A percentile compares a stretch with the other conserved stretches of the same genome.
phyloP scores from a whole-genome alignment of 2,888 invertebrate species.

The Cosmopolites sordidus region DNA sequence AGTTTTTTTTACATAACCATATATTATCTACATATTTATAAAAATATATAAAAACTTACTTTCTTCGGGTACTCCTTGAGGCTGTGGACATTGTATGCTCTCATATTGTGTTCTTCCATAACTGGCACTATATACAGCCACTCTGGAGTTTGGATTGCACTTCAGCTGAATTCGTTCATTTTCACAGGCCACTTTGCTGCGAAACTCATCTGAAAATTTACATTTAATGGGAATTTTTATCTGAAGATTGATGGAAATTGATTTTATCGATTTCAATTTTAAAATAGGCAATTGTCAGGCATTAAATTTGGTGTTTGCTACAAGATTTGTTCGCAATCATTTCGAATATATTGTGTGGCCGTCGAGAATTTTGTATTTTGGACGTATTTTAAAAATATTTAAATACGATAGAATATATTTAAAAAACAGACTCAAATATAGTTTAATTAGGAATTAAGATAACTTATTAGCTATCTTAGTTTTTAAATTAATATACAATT shows the following conservation, averaged over 20 bases:
- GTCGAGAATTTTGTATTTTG: too few relatives aligned
- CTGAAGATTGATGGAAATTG: slow-evolving; percentile 4
- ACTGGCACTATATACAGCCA: slow-evolving; percentile 89
- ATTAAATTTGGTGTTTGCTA: not conserved
- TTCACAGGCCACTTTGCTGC: slow-evolving; percentile 90
- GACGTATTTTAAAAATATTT: too few relatives aligned
- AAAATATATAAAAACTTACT: slow-evolving; percentile 58
- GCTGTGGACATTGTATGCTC: slow-evolving; percentile 81
- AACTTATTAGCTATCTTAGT: too few relatives aligned
- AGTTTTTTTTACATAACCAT: not conserved
- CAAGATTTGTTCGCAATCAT: too few relatives aligned
- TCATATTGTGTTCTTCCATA: slow-evolving; percentile 87
- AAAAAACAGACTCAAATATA: too few relatives aligned
- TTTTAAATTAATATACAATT: too few relatives aligned
- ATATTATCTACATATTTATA: too few relatives aligned
- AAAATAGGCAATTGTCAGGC: not conserved
- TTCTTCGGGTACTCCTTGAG: slow-evolving; percentile 81
- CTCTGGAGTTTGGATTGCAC: slow-evolving; percentile 81
- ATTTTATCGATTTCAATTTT: slow-evolving; percentile 1
- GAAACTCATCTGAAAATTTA: slow-evolving; percentile 76
- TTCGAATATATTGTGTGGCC: too few relatives aligned
- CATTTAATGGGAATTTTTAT: slow-evolving; percentile 18
- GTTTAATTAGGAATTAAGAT: too few relatives aligned
- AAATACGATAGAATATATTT: too few relatives aligned
- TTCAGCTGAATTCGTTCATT: slow-evolving; percentile 82